These are phyloP conservation scores for Julus scandinavius DNA, from an alignment of 2,888 invertebrate genomes.

Conservation along the genomic window DNA sequence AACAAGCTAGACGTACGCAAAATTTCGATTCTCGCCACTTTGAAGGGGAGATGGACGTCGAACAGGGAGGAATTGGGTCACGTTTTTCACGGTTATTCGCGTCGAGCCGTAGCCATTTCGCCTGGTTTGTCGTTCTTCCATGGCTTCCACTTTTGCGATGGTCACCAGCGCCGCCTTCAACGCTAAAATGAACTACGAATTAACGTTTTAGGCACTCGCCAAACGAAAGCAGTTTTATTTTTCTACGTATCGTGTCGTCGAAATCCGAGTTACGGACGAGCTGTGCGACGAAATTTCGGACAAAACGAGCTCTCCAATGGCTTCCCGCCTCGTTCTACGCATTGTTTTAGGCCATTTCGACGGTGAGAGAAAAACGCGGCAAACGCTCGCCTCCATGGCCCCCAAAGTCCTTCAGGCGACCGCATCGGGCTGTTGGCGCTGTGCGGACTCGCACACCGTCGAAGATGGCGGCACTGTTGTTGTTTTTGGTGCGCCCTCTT, in stretches of 20 bases:
- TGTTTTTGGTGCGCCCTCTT: conserved; percentile 33
- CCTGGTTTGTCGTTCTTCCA: conserved; percentile 23
- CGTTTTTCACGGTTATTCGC: conserved; percentile 38
- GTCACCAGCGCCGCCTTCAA: conserved; percentile 53
- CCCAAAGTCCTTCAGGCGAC: conserved; percentile 33
- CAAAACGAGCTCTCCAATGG: conserved; percentile 18
- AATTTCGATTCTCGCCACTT: background rate
- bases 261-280: background rate
- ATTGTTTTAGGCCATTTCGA: conserved; percentile 39
- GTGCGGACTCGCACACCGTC: background rate
- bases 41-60: background rate
- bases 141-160: conserved; percentile 39
- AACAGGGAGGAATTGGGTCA: background rate
- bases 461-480: conserved; percentile 34
- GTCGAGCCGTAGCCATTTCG: conserved; percentile 29
- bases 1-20: background rate
- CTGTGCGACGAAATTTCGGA: conserved; percentile 23
- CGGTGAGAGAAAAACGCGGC: conserved; percentile 9
- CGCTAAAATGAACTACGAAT: conserved; percentile 50
- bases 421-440: conserved; percentile 19
- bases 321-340: conserved; percentile 10
- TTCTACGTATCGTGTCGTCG: background rate
- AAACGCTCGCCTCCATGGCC: background rate
- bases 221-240: conserved; percentile 30
- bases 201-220: background rate